phyloP scores from a whole-genome alignment of 2,888 invertebrate genomes.

The Muscina levida region DNA sequence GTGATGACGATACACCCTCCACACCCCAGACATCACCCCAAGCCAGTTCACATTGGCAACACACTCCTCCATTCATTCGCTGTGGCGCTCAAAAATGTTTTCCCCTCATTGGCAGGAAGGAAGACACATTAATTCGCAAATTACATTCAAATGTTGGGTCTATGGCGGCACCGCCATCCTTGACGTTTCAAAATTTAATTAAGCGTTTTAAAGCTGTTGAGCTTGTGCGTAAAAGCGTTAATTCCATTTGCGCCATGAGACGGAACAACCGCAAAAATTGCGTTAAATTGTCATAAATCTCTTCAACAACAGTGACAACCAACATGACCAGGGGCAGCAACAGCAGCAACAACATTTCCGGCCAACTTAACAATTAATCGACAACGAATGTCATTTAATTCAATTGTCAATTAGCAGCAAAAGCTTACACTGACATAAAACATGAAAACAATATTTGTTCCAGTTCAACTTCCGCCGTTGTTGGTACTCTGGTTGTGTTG shows the following conservation, averaged over 20 bases:
- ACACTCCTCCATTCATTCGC: no score
- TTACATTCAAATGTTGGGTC: constrained; percentile 14
- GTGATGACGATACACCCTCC: not conserved
- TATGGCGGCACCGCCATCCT: no score
- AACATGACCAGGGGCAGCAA: not conserved
- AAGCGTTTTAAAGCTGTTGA: constrained; percentile 15
- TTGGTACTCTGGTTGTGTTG: not conserved
- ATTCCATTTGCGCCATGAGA: constrained; percentile 1
- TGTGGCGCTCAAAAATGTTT: no score
- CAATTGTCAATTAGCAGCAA: constrained; percentile 61
- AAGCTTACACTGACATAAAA: constrained; percentile 34
- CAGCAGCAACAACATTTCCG: not conserved
- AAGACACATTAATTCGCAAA: not conserved
- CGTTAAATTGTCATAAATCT: constrained; percentile 61
- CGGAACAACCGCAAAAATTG: constrained; percentile 45
- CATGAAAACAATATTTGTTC: constrained; percentile 31
- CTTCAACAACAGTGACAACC: constrained; percentile 1
- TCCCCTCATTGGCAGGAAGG: no score
- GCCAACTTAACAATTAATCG: constrained; percentile 56
- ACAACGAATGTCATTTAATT: constrained; percentile 63
- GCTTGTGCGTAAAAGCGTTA: constrained; percentile 32
- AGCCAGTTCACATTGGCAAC: not conserved
- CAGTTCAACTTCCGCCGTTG: not conserved
- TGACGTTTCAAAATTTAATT: constrained; percentile 30
- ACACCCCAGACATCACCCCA: no score